Base-by-base conservation (phyloP, 2,113 vertebrate species). In the Percina caprodes region DNA sequence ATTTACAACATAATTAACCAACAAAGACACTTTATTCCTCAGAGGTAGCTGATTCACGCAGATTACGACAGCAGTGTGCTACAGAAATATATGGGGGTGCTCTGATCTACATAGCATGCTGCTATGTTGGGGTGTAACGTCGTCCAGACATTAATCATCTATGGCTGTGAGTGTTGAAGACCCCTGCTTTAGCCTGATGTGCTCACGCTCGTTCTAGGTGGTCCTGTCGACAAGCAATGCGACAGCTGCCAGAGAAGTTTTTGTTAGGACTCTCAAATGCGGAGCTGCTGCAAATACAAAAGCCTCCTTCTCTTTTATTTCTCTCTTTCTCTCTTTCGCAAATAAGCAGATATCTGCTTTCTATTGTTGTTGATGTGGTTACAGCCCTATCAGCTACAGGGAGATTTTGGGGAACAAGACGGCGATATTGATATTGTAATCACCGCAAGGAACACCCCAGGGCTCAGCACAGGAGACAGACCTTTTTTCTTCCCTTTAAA, bases 121-220 rank as follows among this genome's bases (percentile, higher is more conserved):
- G 55, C 69, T 23, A 75, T 49, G 66, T 26, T 15, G 45, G 56
- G n/a, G 66, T 78, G 87, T 87, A 91, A 92, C 89, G 88, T 49
- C 69, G 84, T 89, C 73, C 80, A 82, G 80, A 79, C 76, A 92
- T 94, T 91, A 93, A 94, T 94, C 91, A 90, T 87, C 77, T 71
- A 67, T 89, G 80, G 86, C 81, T 77, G 79, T 24, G 80, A 59
- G 82, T 74, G 42, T 81, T 85, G 75, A 80, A 80, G 82, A 90
- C 86, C 87, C 75, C 69, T 55, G 82, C 80, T 80, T 39, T 39
- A 9, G 74, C 79, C 83, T n/a, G 56, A 81, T 79, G 88, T 35
- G 85, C 78, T 93, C 92, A 85, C 71, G 16, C 80, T 87, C 84
- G 7, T 80, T 67, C 74, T 88, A 71, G 94, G 94, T 94, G 94